Base-by-base conservation (phyloP, 2,888 invertebrate species). In the Anoncus sp. region DNA sequence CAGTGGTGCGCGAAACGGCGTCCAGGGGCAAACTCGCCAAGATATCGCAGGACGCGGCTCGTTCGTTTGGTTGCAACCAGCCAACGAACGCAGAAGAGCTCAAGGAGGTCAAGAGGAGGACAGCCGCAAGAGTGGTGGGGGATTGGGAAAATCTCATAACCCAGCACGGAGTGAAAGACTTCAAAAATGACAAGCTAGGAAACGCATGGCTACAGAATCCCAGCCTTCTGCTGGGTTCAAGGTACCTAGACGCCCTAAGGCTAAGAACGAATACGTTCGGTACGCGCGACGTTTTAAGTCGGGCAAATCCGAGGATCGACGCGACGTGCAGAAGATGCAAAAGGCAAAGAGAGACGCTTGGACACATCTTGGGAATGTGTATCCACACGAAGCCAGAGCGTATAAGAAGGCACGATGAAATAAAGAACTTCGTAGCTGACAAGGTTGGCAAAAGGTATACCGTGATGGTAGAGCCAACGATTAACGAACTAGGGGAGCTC, bases 401-500 rank as follows among this genome's bases (percentile, higher is more conserved):
- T 9, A 55, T 55, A 7, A 1, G 9, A 1, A 31, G 53, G 16
- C 53, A 55, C 9, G 53, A 55, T 16, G 3, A 55, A 9, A 27
- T 55, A n/a, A 24, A 31, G 6, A 10, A 55, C 2, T 22, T 55
- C 1, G 27, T 55, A 1, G 53, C 53, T 0, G n/a, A 24, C n/a
- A 22, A 24, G 2, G 31, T 31, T 1, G n/a, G n/a, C 16, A 24
- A 3, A 3, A 55, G 9, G 0, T 6, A 60, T 16, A 16, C 10
- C 1, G 60, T 60, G 3, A 24, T 60, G 16, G 55, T 59, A 1
- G 80, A 79, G 47, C 60, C 75, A 1, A 51, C 73, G 3, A 24
- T 75, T 0, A 45, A 51, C 5, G 65, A 70, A 0, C 31, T 27
- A 0, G 80, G 80, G 9, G 85, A 80, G 66, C 77, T 80, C 27